Conservation (phyloP, 2,888 invertebrate genomes). For the Dryobota labecula region DNA sequence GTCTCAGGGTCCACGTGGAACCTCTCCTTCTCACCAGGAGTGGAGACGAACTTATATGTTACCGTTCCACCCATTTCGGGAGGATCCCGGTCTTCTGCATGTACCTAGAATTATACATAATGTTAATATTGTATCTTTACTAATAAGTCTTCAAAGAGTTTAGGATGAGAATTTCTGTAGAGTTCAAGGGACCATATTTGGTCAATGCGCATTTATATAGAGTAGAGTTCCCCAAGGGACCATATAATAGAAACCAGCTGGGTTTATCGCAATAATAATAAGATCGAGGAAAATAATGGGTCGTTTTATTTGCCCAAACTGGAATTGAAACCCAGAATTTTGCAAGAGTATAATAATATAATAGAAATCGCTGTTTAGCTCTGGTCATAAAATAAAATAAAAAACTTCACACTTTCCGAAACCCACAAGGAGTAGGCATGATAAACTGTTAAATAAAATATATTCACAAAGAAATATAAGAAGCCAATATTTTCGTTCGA, state of each 20-base stretch:
- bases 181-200: too few relatives aligned
- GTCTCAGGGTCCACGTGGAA: slow-evolving; percentile 95
- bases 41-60: slow-evolving; percentile 95
- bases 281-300: not conserved
- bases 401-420: slow-evolving; percentile 13
- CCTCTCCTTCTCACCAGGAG: slow-evolving; percentile 93
- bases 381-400: not conserved
- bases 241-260: not conserved
- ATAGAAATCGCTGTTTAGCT: not conserved
- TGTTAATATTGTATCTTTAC: slow-evolving; percentile 15
- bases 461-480: slow-evolving; percentile 44
- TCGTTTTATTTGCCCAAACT: not conserved
- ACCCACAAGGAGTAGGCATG: not conserved
- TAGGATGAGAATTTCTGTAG: not conserved
- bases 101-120: slow-evolving; percentile 75
- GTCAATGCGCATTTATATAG: too few relatives aligned
- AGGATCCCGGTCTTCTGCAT: slow-evolving; percentile 93
- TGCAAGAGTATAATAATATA: not conserved
- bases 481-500: slow-evolving; percentile 55
- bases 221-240: not conserved
- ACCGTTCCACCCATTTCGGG: slow-evolving; percentile 94
- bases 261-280: not conserved
- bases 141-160: not conserved
- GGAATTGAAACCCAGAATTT: not conserved
- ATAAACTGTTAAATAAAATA: slow-evolving; percentile 35